Conservation (phyloP, 2,113 vertebrate genomes). For the Chrysemys picta region DNA sequence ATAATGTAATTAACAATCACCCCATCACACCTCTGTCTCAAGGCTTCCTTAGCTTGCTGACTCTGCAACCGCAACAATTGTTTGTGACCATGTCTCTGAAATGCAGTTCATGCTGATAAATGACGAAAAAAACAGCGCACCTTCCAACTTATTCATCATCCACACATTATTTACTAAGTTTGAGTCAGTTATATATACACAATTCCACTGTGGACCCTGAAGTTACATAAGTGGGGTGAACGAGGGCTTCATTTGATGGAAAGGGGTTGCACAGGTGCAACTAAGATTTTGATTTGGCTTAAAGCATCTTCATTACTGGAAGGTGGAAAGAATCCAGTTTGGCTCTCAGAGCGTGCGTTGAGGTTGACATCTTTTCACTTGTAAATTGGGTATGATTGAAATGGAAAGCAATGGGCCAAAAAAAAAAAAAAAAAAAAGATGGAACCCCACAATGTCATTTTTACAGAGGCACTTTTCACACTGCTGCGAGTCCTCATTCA, state of each 20-base stretch:
- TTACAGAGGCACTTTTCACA: background rate
- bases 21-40: background rate
- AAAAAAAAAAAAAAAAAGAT: background rate
- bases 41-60: background rate
- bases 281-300: background rate
- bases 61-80: slow-evolving; percentile 63
- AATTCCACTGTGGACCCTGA: background rate
- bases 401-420: background rate
- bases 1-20: background rate
- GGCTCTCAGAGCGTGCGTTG: background rate
- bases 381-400: background rate
- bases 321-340: background rate
- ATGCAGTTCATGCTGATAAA: background rate
- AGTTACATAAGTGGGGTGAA: background rate
- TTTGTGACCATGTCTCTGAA: slow-evolving; percentile 56
- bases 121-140: background rate
- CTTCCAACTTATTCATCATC: background rate
- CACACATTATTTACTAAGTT: background rate
- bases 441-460: background rate
- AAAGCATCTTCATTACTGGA: background rate
- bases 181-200: background rate
- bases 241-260: background rate
- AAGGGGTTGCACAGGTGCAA: background rate
- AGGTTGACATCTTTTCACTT: background rate
- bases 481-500: background rate